Evolutionary conservation across 2,113 vertebrate genomes (phyloP), one percentile per base, ranked within the genome.

Genomic region (Brachyhypopomus gauderio): DNA sequence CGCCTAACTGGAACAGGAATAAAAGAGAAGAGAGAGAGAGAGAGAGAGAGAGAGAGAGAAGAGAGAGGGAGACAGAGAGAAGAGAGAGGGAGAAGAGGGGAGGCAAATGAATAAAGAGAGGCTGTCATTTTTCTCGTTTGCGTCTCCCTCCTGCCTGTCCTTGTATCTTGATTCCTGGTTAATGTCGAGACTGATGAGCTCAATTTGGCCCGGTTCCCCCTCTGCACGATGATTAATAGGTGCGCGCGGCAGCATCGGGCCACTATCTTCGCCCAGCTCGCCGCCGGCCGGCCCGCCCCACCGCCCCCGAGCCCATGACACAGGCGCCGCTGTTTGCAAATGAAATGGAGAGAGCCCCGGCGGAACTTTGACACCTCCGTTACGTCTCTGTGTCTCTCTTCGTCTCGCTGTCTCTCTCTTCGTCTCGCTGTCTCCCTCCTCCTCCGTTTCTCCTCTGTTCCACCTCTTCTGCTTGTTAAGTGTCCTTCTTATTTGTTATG

Each of bases 311-410:
- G 98, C 96, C 97, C 96, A 98, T 95, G 96, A 92, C 93, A 89
- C 79, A 92, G 89, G 91, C 89, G 20, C 38, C 67, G n/a, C 91
- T 90, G 96, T 98, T 98, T 98, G 96, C 96, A 98, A 97, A 95
- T 91, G 95, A 97, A 98, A 98, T 96, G 90, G 85, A 90, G 89
- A 88, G 89, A 89, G 92, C 90, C 90, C 90, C 89, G 86, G 89
- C 89, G 91, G 91, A 91, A 88, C 86, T 89, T 84, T 84, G 90
- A 92, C 92, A 90, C 89, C 88, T 89, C 92, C 87, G 83, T 88
- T 83, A 41, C 17, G 63, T 75, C 25, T 72, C 1, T 56, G 22
- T 79, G 75, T 25, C 78, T 74, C 72, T 78, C 36, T 83, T 67
- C 20, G 55, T 75, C 36, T 66, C 12, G 60, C 59, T 76, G 72